Evolutionary conservation across 64 coral and sea anemone genomes (phyloP).

Genomic region (Montipora efflorescens): DNA sequence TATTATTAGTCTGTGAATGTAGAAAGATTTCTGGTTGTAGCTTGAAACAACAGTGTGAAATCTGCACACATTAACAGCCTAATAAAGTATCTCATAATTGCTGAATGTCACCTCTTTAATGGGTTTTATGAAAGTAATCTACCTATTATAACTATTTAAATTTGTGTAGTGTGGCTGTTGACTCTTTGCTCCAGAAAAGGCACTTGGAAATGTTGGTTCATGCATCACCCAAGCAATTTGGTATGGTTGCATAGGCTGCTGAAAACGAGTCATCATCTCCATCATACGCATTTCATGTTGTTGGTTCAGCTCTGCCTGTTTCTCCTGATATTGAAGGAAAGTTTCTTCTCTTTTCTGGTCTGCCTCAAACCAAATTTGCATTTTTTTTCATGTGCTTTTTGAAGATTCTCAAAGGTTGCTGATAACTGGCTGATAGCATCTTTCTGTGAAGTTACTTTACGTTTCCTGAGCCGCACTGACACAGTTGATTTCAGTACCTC

Average conservation of each 20-base stretch:
- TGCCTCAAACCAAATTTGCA: conserved; percentile 58
- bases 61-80: neutral
- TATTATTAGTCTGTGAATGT: neutral
- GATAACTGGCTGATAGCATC: conserved; percentile 68
- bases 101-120: neutral
- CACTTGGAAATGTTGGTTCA: conserved; percentile 51
- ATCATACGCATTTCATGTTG: conserved; percentile 67
- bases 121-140: conserved; percentile 35
- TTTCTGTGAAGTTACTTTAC: conserved; percentile 70
- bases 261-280: conserved; percentile 62
- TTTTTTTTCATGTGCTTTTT: conserved; percentile 80
- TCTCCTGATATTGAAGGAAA: conserved; percentile 80
- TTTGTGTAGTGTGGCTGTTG: conserved; percentile 62
- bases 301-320: conserved; percentile 75
- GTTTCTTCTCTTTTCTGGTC: conserved; percentile 62
- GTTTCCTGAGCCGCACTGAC: conserved; percentile 48
- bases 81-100: conserved; percentile 5
- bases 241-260: conserved; percentile 58
- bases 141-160: conserved; percentile 72
- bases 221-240: conserved; percentile 59
- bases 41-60: conserved; percentile 34
- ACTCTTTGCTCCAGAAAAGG: conserved; percentile 38
- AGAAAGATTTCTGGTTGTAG: neutral
- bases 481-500: conserved; percentile 45
- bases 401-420: conserved; percentile 61